phyloP scores from a whole-genome alignment of 2,888 invertebrate species.

The Dicyrtoma fusca region DNA sequence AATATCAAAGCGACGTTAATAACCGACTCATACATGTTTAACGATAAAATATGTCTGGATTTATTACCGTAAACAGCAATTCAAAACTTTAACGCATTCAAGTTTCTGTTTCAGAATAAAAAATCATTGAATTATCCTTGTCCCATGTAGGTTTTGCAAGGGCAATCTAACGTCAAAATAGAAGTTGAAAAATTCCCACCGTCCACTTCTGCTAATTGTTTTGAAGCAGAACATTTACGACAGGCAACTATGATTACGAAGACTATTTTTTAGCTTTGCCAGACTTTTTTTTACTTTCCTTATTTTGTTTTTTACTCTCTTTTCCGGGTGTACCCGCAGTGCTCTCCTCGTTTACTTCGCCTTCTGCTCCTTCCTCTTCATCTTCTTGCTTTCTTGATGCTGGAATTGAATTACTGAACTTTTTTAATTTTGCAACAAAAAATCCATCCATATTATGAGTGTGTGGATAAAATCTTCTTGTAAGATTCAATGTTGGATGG shows the following conservation, averaged over 20 bases:
- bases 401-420: slow-evolving; percentile 78
- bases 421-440: slow-evolving; percentile 96
- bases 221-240: neutral
- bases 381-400: slow-evolving; percentile 36
- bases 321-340: neutral
- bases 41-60: too few relatives aligned
- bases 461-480: slow-evolving; percentile 94
- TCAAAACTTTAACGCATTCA: too few relatives aligned
- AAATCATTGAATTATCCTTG: neutral
- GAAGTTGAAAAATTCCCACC: neutral
- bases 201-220: neutral
- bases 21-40: too few relatives aligned
- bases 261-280: neutral
- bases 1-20: too few relatives aligned
- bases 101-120: neutral
- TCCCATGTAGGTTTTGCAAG: too few relatives aligned
- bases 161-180: neutral
- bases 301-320: neutral
- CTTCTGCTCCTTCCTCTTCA: slow-evolving; percentile 27
- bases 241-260: neutral
- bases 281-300: neutral
- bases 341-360: slow-evolving; percentile 23
- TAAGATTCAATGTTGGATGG: slow-evolving; percentile 85
- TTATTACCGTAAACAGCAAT: too few relatives aligned
- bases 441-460: slow-evolving; percentile 99